phyloP scores from a whole-genome alignment of 2,888 invertebrate genomes.

The Entomobrya proxima region DNA sequence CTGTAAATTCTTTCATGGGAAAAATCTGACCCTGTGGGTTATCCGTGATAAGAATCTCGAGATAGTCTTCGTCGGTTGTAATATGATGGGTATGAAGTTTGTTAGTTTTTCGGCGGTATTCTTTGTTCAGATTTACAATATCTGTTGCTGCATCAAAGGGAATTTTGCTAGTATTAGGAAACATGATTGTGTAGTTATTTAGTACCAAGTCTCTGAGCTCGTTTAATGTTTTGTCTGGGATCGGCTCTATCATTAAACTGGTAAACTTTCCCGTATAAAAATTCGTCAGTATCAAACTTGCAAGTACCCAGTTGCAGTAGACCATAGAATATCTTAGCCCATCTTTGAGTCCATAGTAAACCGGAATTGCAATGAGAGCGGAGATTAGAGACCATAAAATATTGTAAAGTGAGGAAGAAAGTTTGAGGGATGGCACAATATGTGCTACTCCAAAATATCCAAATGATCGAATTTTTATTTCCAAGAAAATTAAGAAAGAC shows the following conservation, averaged over 20 bases:
- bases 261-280: constrained; percentile 35
- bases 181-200: constrained; percentile 22
- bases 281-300: background rate
- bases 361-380: background rate
- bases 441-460: background rate
- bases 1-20: background rate
- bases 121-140: background rate
- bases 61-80: background rate
- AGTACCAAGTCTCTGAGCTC: background rate
- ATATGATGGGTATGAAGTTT: too few species aligned
- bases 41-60: background rate
- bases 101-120: too few species aligned
- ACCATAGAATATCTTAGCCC: background rate
- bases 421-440: background rate
- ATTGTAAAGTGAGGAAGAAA: background rate
- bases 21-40: background rate
- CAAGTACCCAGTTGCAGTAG: constrained; percentile 4
- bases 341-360: background rate
- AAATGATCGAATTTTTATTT: background rate
- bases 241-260: constrained; percentile 27
- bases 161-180: background rate
- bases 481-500: background rate
- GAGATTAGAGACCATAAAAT: constrained; percentile 14
- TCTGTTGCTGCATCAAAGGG: background rate
- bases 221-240: constrained; percentile 15